Conservation (phyloP, 2,113 vertebrate species). For the Neopipo cinnamomea region DNA sequence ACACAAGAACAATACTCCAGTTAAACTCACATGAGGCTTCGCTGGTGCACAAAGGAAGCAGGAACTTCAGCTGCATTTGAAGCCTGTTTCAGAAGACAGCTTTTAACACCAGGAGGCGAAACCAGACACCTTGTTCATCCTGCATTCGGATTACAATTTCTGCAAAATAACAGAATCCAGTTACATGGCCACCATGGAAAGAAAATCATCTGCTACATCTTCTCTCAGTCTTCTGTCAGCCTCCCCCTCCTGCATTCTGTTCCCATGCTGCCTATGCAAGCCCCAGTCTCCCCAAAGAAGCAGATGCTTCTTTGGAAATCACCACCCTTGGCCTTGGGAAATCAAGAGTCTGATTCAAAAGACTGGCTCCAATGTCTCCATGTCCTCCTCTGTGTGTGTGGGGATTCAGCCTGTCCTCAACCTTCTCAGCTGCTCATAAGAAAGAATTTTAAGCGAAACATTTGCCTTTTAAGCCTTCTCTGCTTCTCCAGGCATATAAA, state of each 20-base stretch:
- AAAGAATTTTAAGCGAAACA: not conserved
- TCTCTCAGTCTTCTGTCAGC: not conserved
- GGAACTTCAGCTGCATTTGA: not conserved
- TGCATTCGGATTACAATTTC: not conserved
- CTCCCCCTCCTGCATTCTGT: not conserved
- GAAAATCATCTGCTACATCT: not conserved
- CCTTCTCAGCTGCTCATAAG: not conserved
- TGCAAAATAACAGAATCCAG: not conserved
- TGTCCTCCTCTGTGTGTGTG: not conserved
- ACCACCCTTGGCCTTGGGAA: not conserved
- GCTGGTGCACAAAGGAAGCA: not conserved
- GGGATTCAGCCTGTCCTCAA: not conserved
- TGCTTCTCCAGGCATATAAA: not conserved
- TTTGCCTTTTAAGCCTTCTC: not conserved
- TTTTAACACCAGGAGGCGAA: not conserved
- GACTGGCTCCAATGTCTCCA: not conserved
- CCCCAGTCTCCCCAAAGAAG: not conserved
- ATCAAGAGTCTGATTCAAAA: not conserved
- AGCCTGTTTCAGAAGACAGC: not conserved
- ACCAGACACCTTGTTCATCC: not conserved
- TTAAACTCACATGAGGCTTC: not conserved
- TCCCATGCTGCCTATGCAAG: not conserved
- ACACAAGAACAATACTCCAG: not conserved
- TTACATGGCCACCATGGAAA: not conserved
- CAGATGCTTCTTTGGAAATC: not conserved